Evolutionary conservation across 1,140 invertebrate genomes (phyloP).

Genomic region (Anadara kagoshimensis): DNA sequence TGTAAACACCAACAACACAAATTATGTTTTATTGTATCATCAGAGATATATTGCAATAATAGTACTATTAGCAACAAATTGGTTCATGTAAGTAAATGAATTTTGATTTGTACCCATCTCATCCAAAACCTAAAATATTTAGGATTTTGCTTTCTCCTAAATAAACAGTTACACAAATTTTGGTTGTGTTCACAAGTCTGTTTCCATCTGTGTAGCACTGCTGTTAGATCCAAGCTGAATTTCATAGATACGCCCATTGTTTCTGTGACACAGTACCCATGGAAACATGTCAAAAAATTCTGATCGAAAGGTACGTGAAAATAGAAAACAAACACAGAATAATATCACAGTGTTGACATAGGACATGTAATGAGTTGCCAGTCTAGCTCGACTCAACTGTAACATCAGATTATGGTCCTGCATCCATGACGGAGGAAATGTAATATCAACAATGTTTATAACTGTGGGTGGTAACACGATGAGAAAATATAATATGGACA

Average conservation of each 20-base stretch:
- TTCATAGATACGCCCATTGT: constrained; percentile 38
- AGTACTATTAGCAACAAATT: too few relatives aligned
- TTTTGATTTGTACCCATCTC: too few relatives aligned
- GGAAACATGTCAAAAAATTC: constrained; percentile 26
- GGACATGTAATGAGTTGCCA: constrained; percentile 30
- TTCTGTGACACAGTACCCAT: constrained; percentile 18
- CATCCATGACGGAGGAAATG: constrained; percentile 53
- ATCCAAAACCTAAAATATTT: too few relatives aligned
- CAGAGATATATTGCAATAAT: too few relatives aligned
- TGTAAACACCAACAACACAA: too few relatives aligned
- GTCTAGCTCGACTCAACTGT: constrained; percentile 24
- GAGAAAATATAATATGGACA: constrained; percentile 59
- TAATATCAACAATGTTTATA: constrained; percentile 59
- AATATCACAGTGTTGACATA: constrained; percentile 29
- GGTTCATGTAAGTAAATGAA: too few relatives aligned
- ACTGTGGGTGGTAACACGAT: constrained; percentile 63
- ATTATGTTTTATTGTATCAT: too few relatives aligned
- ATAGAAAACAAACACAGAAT: constrained; percentile 40
- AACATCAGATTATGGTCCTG: constrained; percentile 37
- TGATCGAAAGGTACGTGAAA: constrained; percentile 46
- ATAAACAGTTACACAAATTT: too few relatives aligned
- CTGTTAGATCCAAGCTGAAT: constrained; percentile 35
- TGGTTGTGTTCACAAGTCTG: not conserved
- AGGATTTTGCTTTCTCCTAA: too few relatives aligned
- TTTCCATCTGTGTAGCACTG: constrained; percentile 25